These are phyloP conservation scores for Eulemur rubriventer DNA, from an alignment of 2,797 vertebrate genomes.

Conservation along the genomic window DNA sequence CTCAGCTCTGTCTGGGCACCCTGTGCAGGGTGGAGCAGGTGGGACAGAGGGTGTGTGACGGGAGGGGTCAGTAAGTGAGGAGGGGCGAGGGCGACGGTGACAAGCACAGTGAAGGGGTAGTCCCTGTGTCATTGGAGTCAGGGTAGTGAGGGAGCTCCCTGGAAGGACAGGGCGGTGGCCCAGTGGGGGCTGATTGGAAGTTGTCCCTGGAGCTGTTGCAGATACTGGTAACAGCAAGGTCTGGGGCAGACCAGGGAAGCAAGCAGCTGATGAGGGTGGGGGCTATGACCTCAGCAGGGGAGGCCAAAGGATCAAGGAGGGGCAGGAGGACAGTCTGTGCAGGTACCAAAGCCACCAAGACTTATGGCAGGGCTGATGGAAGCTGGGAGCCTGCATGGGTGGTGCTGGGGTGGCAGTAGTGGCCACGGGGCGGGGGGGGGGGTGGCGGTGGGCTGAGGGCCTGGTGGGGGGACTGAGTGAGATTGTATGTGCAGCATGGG, in stretches of 20 bases:
- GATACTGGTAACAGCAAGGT: neutral
- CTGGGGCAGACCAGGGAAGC: neutral
- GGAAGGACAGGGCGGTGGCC: neutral
- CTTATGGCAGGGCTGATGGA: neutral
- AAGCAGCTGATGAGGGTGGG: neutral
- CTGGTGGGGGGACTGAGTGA: neutral
- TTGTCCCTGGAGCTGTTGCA: fast-evolving
- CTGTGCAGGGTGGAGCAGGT: fast-evolving
- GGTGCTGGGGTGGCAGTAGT: neutral
- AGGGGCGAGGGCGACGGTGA: neutral
- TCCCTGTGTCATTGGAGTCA: neutral
- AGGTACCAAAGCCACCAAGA: neutral
- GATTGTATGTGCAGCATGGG: fast-evolving
- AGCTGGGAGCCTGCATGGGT: neutral
- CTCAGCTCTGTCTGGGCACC: neutral
- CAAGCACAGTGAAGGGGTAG: neutral
- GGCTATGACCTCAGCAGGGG: neutral
- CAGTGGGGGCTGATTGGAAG: fast-evolving
- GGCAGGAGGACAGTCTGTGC: neutral
- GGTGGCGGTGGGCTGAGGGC: neutral
- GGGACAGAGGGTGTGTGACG: fast-evolving
- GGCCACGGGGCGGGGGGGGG: fast-evolving
- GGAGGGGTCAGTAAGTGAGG: neutral
- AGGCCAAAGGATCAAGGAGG: neutral
- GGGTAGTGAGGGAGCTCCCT: neutral